Evolutionary conservation across 2,888 invertebrate species (phyloP).

Genomic region (Lycia hirtaria): DNA sequence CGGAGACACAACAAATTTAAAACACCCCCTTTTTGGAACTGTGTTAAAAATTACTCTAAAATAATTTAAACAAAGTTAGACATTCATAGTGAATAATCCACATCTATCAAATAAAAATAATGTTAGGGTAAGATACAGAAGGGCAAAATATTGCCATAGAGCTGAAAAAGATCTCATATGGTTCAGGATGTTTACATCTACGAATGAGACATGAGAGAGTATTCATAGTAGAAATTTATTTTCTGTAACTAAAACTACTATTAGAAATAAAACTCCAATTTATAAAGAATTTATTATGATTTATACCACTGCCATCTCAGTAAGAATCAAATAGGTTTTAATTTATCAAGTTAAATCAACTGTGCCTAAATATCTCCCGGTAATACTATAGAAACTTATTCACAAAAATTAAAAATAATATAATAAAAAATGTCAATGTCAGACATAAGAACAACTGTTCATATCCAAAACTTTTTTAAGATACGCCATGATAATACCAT

Average conservation of each 20-base stretch:
- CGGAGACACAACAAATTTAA: too few species aligned
- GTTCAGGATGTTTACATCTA: too few species aligned
- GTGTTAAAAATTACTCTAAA: too few species aligned
- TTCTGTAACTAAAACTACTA: not conserved
- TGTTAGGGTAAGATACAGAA: too few species aligned
- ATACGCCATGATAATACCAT: slow-evolving; percentile 27
- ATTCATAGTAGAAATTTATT: not conserved
- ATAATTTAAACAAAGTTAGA: too few species aligned
- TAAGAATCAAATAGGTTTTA: not conserved
- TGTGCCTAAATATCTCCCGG: not conserved
- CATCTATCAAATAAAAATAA: too few species aligned
- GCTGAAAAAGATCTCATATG: too few species aligned
- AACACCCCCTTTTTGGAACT: too few species aligned
- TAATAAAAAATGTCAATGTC: slow-evolving; percentile 21
- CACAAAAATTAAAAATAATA: slow-evolving; percentile 4
- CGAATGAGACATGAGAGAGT: too few species aligned
- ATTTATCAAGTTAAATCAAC: slow-evolving; percentile 2
- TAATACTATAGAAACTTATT: not conserved
- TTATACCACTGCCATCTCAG: not conserved
- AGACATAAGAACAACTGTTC: not conserved
- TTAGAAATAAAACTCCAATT: not conserved
- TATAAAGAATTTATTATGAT: not conserved
- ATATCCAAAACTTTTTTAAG: slow-evolving; percentile 21
- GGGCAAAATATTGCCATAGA: too few species aligned
- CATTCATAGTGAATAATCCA: too few species aligned